Conservation (phyloP, 2,888 invertebrate species). For the Horisme vitalbata region DNA sequence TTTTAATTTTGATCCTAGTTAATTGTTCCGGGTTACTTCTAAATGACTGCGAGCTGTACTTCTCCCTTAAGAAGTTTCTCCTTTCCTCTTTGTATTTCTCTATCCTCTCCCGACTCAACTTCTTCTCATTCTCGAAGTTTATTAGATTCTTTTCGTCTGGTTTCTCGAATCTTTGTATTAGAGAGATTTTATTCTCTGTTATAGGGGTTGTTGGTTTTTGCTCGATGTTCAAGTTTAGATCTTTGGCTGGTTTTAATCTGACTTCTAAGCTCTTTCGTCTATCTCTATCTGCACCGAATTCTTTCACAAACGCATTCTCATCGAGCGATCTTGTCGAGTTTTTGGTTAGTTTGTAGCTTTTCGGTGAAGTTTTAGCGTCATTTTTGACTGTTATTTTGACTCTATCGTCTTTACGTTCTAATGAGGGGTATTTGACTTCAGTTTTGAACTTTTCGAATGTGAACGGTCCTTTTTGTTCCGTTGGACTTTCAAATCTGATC, state of each 20-base stretch:
- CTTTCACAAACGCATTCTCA: conserved; percentile 88
- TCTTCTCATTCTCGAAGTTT: conserved; percentile 76
- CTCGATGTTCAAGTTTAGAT: conserved; percentile 56
- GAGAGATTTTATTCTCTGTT: conserved; percentile 84
- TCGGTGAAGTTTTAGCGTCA: conserved; percentile 69
- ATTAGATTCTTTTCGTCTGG: conserved; percentile 59
- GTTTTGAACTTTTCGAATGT: conserved; percentile 79
- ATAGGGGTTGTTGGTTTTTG: conserved; percentile 80
- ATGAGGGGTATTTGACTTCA: conserved; percentile 64
- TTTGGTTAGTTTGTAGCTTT: conserved; percentile 81
- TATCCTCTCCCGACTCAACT: conserved; percentile 89
- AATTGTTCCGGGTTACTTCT: conserved; percentile 84
- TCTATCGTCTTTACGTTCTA: conserved; percentile 58
- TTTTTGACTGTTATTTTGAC: conserved; percentile 49
- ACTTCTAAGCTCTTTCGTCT: conserved; percentile 85
- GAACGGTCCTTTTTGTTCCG: conserved; percentile 82
- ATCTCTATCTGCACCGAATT: conserved; percentile 81
- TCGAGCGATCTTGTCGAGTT: conserved; percentile 87
- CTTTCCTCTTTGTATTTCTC: conserved; percentile 96
- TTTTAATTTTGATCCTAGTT: conserved; percentile 68
- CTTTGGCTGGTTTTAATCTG: conserved; percentile 84
- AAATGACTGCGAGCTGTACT: conserved; percentile 92
- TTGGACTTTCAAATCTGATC: conserved; percentile 85
- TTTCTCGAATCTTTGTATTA: conserved; percentile 77
- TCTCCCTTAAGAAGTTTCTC: conserved; percentile 92